phyloP scores from a whole-genome alignment of 64 coral and sea anemone species.

The Pocillopora damicornis region DNA sequence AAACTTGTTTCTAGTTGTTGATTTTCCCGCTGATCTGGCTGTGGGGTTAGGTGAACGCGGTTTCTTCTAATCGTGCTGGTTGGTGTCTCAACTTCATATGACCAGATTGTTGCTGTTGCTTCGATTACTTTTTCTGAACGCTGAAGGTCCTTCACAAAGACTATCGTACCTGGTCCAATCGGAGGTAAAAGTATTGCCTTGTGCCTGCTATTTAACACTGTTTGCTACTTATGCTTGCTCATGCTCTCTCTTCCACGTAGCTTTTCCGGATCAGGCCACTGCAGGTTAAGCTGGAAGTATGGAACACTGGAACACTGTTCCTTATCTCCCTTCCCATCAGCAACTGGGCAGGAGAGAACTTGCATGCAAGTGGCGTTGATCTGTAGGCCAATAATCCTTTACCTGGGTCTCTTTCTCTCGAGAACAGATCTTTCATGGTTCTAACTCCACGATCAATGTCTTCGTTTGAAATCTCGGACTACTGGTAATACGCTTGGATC shows the following conservation, averaged over 20 bases:
- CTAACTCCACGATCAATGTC: too few species aligned
- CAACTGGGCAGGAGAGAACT: too few species aligned
- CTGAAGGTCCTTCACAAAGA: constrained; percentile 3
- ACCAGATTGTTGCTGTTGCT: neutral
- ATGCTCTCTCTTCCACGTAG: neutral
- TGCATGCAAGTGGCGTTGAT: too few species aligned
- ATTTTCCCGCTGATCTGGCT: neutral
- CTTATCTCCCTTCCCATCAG: too few species aligned
- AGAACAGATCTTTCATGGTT: too few species aligned
- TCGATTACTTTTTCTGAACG: neutral
- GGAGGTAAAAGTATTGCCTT: neutral
- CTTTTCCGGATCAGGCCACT: neutral
- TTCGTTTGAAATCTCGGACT: too few species aligned
- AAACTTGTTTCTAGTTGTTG: neutral
- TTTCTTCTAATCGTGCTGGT: constrained; percentile 26
- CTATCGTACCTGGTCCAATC: neutral
- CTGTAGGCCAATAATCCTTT: too few species aligned
- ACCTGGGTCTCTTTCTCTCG: too few species aligned
- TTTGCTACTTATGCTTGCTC: constrained; percentile 7
- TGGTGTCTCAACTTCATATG: constrained; percentile 6
- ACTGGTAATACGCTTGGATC: too few species aligned
- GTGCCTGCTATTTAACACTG: neutral
- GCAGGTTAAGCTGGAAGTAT: too few species aligned
- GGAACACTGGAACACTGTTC: too few species aligned
- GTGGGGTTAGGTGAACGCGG: neutral